Base-by-base conservation (phyloP, 2,888 invertebrate genomes). In the Ennomos erosarius region DNA sequence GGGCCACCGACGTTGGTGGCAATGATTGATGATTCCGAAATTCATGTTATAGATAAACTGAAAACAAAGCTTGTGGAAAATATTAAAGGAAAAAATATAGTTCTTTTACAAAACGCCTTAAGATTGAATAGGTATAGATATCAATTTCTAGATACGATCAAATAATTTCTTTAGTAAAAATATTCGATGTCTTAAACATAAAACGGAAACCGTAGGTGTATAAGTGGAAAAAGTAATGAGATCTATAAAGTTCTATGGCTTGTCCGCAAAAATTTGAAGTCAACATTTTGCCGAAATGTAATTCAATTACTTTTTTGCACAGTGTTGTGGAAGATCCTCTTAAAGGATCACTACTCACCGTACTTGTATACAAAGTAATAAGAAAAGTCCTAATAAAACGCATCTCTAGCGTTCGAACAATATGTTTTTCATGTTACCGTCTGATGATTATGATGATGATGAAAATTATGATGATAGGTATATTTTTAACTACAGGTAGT, bases 1-100 rank as follows among this genome's bases (percentile, higher is more conserved):
- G 84, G 80, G 83, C 78, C 81, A 82, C 81, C 74, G 78, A 75
- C 48, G 73, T 75, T 75, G 69, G 73, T 70, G 63, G 70, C 68
- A 70, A 82, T 85, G 87, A 88, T 88, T 87, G 84, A 87, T 86
- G 83, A 68, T 67, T 67, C 66, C 55, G 68, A 77, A 75, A 70
- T 68, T 70, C 62, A 62, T 68, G 64, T 68, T 58, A 62, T 65
- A 50, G 60, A 68, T 67, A 64, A 63, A 64, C 44, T 45, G 38
- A 50, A 54, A 55, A 55, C 46, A 59, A 50, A 37, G 42, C 34
- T 48, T 33, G 48, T 0, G 33, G 33, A 10, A 48, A 46, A 50
- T 35, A 42, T 34, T 35, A 6, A 6, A 26, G 26, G 34, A 39
- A 42, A 10, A 10, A 13, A 8, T 50, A 35, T 6, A 26, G 26